Evolutionary conservation across 1,140 invertebrate genomes (phyloP).

Genomic region (Berghia stephanieae): DNA sequence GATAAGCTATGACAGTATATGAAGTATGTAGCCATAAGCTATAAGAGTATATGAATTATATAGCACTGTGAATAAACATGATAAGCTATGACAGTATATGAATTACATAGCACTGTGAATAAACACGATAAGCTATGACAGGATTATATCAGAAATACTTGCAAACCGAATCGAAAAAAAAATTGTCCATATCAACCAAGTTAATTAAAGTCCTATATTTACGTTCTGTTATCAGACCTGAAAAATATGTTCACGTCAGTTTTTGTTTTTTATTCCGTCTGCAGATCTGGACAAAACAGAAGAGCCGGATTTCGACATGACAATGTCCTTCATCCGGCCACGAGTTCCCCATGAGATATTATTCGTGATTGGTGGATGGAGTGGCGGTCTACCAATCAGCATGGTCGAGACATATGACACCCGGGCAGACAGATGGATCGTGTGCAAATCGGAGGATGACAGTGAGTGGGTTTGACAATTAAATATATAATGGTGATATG

Average conservation of each 20-base stretch:
- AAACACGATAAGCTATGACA: no score
- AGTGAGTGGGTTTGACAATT: conserved; percentile 30
- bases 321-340: conserved; percentile 45
- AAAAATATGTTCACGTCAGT: no score
- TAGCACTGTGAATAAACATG: no score
- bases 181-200: conserved; percentile 74
- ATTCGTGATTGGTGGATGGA: conserved; percentile 78
- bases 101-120: no score
- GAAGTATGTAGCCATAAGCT: no score
- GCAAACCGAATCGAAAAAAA: conserved; percentile 69
- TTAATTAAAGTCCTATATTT: conserved; percentile 77
- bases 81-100: no score
- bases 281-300: conserved; percentile 74
- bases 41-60: no score
- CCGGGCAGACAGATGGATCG: conserved; percentile 76
- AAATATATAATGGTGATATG: not conserved
- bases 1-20: no score
- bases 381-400: conserved; percentile 74
- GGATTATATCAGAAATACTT: conserved; percentile 61
- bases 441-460: conserved; percentile 38
- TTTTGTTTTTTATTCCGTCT: no score
- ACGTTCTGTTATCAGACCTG: no score
- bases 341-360: conserved; percentile 51
- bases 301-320: conserved; percentile 47
- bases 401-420: conserved; percentile 82